These are phyloP conservation scores for Vesta saturnalis DNA, from an alignment of 2,888 invertebrate species.

Conservation along the genomic window DNA sequence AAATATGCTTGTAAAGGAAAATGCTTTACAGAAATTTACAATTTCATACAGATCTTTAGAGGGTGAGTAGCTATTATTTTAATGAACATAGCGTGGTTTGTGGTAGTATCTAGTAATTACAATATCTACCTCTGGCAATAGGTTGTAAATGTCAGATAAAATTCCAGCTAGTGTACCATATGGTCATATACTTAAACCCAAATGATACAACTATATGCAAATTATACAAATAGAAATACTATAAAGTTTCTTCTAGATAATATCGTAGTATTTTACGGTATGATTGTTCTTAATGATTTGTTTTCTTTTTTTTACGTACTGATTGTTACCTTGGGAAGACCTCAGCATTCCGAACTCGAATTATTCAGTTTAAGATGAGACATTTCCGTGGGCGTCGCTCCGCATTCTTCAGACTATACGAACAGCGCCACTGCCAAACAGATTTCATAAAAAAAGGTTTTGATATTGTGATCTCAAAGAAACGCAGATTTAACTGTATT, in stretches of 20 bases:
- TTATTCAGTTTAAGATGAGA: constrained; percentile 29
- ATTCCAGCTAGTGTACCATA: constrained; percentile 20
- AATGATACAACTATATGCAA: not conserved
- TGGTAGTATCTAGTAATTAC: constrained; percentile 30
- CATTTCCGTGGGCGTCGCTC: constrained; percentile 41
- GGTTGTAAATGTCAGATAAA: constrained; percentile 28
- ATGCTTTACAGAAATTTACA: not conserved
- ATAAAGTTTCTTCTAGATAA: constrained; percentile 3
- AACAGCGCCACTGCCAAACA: constrained; percentile 34
- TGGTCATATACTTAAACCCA: constrained; percentile 19
- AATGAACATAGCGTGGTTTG: constrained; percentile 35
- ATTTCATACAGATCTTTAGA: constrained; percentile 17
- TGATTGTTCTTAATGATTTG: too few relatives aligned
- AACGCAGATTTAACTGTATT: not conserved
- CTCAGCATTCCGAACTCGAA: constrained; percentile 32
- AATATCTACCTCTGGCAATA: constrained; percentile 25
- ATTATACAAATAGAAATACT: not conserved
- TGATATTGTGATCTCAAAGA: constrained; percentile 13
- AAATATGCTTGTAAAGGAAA: not conserved
- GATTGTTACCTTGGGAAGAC: constrained; percentile 33
- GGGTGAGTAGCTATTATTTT: constrained; percentile 36
- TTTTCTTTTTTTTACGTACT: constrained; percentile 18
- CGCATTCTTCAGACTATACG: constrained; percentile 35
- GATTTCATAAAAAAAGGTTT: constrained; percentile 26
- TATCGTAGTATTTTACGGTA: not conserved